These are phyloP conservation scores for Endomychus coccineus DNA, from an alignment of 2,888 invertebrate species.

Conservation along the genomic window DNA sequence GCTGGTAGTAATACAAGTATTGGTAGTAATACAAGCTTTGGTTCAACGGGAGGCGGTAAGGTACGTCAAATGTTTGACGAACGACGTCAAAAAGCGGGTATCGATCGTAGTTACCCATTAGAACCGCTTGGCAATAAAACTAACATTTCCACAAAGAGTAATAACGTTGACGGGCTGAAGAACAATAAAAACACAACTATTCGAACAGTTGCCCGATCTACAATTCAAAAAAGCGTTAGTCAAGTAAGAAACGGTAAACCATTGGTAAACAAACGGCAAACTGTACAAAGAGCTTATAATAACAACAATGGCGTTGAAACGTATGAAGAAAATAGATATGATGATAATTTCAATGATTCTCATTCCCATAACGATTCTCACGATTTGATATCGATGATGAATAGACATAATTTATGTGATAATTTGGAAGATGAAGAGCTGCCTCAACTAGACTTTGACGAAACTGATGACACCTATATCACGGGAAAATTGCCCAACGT, in stretches of 20 bases:
- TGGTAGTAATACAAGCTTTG: slow-evolving; percentile 18
- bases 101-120: slow-evolving; percentile 75
- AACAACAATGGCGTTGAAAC: slow-evolving; percentile 37
- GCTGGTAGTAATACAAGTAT: slow-evolving; percentile 44
- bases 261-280: slow-evolving; percentile 39
- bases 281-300: slow-evolving; percentile 36
- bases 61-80: slow-evolving; percentile 85
- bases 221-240: slow-evolving; percentile 39
- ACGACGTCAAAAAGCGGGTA: slow-evolving; percentile 64
- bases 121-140: slow-evolving; percentile 49
- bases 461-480: slow-evolving; percentile 30
- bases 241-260: slow-evolving; percentile 40
- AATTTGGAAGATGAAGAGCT: slow-evolving; percentile 45
- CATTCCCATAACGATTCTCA: slow-evolving; percentile 5
- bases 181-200: slow-evolving; percentile 24
- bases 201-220: slow-evolving; percentile 37
- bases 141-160: slow-evolving; percentile 35
- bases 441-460: slow-evolving; percentile 39
- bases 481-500: slow-evolving; percentile 41
- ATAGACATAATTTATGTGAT: slow-evolving; percentile 41
- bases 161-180: slow-evolving; percentile 38
- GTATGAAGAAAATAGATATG: slow-evolving; percentile 34
- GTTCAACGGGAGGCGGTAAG: slow-evolving; percentile 37
- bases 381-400: slow-evolving; percentile 40
- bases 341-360: background rate